Evolutionary conservation across 2,888 invertebrate genomes (phyloP).

Genomic region (Odontothrips loti): DNA sequence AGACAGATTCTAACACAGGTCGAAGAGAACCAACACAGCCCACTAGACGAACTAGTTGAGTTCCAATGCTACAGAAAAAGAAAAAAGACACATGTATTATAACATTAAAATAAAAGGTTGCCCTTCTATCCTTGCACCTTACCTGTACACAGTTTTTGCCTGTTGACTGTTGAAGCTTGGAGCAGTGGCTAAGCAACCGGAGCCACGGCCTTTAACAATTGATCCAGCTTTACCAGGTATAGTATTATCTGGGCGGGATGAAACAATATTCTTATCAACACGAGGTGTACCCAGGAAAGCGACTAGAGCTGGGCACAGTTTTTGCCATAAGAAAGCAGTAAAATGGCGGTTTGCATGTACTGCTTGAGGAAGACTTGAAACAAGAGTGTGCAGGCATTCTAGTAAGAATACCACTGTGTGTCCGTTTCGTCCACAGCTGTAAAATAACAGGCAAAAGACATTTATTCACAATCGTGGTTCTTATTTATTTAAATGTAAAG

Average conservation of each 20-base stretch:
- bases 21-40: slow-evolving; percentile 82
- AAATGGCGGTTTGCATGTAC: slow-evolving; percentile 81
- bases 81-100: slow-evolving; percentile 4
- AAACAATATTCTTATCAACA: slow-evolving; percentile 72
- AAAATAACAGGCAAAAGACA: slow-evolving; percentile 32
- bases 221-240: slow-evolving; percentile 50
- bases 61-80: slow-evolving; percentile 66
- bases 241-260: slow-evolving; percentile 43
- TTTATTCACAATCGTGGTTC: neutral
- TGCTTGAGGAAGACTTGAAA: slow-evolving; percentile 75
- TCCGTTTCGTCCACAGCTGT: slow-evolving; percentile 51
- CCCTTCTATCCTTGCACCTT: slow-evolving; percentile 34
- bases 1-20: slow-evolving; percentile 87
- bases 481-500: slow-evolving; percentile 7
- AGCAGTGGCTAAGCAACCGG: slow-evolving; percentile 65
- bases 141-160: slow-evolving; percentile 86
- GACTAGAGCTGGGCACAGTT: slow-evolving; percentile 84
- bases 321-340: slow-evolving; percentile 86
- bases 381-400: slow-evolving; percentile 80
- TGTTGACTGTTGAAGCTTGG: slow-evolving; percentile 77
- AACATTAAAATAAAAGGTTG: neutral
- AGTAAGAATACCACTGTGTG: slow-evolving; percentile 71
- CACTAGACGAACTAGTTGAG: slow-evolving; percentile 80
- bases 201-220: slow-evolving; percentile 58
- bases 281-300: slow-evolving; percentile 84